phyloP scores from a whole-genome alignment of 2,797 vertebrate genomes.

The Sparus aurata region DNA sequence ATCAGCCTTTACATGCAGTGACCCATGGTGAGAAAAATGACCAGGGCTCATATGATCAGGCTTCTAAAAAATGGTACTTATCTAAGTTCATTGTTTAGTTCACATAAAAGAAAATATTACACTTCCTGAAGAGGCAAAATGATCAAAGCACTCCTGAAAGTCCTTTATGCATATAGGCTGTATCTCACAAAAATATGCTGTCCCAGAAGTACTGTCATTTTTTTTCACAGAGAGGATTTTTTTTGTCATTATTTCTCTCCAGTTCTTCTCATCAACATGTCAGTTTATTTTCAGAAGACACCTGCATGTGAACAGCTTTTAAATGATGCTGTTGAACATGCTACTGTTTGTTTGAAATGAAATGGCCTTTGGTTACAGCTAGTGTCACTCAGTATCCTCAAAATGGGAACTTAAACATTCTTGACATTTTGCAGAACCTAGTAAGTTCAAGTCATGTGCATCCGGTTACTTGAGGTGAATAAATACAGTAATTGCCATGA shows the following conservation, averaged over 20 bases:
- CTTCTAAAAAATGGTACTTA: slow-evolving; percentile 36
- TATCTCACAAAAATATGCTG: slow-evolving; percentile 54
- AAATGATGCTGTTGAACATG: slow-evolving; percentile 44
- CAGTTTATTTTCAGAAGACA: slow-evolving; percentile 61
- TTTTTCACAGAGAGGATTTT: slow-evolving; percentile 13
- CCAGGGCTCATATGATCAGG: slow-evolving; percentile 30
- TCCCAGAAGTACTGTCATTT: slow-evolving; percentile 50
- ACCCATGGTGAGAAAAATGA: slow-evolving; percentile 68
- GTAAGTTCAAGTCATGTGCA: slow-evolving; percentile 47
- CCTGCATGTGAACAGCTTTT: slow-evolving; percentile 57
- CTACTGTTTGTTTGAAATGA: slow-evolving; percentile 52
- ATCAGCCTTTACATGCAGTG: slow-evolving; percentile 75
- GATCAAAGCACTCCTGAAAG: slow-evolving; percentile 38
- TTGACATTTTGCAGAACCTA: slow-evolving; percentile 44
- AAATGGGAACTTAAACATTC: slow-evolving; percentile 57
- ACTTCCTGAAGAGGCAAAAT: slow-evolving; percentile 32
- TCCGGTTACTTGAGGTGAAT: slow-evolving; percentile 44
- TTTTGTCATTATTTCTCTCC: slow-evolving; percentile 23
- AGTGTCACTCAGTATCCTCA: slow-evolving; percentile 30
- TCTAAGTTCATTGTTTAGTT: slow-evolving; percentile 42
- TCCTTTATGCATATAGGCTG: slow-evolving; percentile 33
- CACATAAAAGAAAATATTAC: slow-evolving; percentile 12
- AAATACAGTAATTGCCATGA: slow-evolving; percentile 43
- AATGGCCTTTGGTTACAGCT: slow-evolving; percentile 60
- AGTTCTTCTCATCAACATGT: slow-evolving; percentile 39